Evolutionary conservation across 2,888 invertebrate species (phyloP).

Genomic region (Aelia acuminata): DNA sequence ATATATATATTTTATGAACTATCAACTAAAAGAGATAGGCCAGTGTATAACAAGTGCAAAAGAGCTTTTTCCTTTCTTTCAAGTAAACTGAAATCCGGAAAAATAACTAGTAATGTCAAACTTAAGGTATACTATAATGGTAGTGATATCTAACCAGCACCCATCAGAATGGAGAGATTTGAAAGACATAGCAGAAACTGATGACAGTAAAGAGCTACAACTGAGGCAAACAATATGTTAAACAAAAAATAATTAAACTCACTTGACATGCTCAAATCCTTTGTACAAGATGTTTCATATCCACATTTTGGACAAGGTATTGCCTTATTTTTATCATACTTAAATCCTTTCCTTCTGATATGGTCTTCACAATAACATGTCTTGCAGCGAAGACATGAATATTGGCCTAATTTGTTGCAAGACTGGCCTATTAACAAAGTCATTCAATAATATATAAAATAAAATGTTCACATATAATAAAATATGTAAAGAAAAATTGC

Average conservation of each 20-base stretch:
- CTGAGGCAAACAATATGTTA: too few relatives aligned
- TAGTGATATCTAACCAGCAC: too few relatives aligned
- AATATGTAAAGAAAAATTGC: background rate
- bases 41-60: too few relatives aligned
- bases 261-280: conserved; percentile 96
- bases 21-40: too few relatives aligned
- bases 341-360: conserved; percentile 91
- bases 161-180: too few relatives aligned
- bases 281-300: conserved; percentile 92
- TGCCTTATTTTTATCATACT: conserved; percentile 85
- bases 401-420: conserved; percentile 94
- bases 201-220: too few relatives aligned
- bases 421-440: conserved; percentile 80
- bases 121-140: too few relatives aligned
- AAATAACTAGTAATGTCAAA: too few relatives aligned
- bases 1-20: too few relatives aligned
- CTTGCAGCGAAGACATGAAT: conserved; percentile 95
- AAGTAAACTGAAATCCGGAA: too few relatives aligned
- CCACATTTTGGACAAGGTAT: conserved; percentile 96
- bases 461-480: background rate
- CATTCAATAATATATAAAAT: conserved; percentile 30
- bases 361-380: conserved; percentile 97
- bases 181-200: too few relatives aligned
- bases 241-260: conserved; percentile 69
- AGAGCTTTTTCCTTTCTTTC: too few relatives aligned